Evolutionary conservation across 2,888 invertebrate species (phyloP).

Genomic region (Oeneis ivallda): DNA sequence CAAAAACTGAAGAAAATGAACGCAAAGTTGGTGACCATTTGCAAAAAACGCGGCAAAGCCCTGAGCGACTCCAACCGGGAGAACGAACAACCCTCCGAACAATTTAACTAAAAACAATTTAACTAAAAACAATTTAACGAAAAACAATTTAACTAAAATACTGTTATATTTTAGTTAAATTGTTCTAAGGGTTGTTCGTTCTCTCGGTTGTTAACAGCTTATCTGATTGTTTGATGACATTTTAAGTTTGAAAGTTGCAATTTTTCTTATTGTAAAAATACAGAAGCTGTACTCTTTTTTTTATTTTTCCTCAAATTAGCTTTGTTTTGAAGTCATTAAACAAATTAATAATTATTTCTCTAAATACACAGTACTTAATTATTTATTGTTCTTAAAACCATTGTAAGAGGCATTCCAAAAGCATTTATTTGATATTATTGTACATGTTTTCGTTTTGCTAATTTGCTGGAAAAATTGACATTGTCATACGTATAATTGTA

Average conservation of each 20-base stretch:
- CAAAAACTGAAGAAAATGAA: conserved; percentile 76
- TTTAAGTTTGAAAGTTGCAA: no score
- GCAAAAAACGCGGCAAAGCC: conserved; percentile 68
- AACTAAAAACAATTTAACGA: no score
- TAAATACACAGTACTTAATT: no score
- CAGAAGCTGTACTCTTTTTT: conserved; percentile 8
- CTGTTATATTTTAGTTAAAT: not conserved
- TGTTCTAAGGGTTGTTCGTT: no score
- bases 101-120: conserved; percentile 23
- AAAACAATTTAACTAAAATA: not conserved
- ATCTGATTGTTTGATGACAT: no score
- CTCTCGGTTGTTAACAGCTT: no score
- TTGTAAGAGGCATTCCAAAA: conserved; percentile 1
- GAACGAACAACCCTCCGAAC: conserved; percentile 60
- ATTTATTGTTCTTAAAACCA: no score
- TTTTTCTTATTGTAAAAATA: not conserved
- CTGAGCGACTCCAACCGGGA: conserved; percentile 55
- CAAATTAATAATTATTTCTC: not conserved
- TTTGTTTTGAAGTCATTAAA: not conserved
- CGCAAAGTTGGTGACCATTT: conserved; percentile 67
- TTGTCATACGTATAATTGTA: no score
- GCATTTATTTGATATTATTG: not conserved
- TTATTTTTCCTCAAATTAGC: not conserved
- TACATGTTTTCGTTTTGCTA: no score
- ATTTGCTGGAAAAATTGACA: no score